Percentiles rank a stretch among this genome's conserved stretches.
phyloP scores from a whole-genome alignment of 2,888 invertebrate genomes.

The Lumbricus terrestris region DNA sequence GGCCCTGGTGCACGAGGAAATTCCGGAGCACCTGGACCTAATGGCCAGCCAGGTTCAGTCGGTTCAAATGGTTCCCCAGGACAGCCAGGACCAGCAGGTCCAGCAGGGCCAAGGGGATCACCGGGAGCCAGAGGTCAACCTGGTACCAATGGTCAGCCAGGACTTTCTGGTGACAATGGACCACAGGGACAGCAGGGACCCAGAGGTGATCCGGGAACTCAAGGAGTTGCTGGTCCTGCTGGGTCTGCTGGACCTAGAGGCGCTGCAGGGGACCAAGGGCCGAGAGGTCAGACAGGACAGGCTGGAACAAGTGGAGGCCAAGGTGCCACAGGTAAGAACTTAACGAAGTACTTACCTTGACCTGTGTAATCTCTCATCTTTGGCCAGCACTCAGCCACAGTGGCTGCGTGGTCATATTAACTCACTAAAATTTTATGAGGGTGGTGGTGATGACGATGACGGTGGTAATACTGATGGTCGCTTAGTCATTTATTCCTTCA shows the following conservation, averaged over 20 bases:
- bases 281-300: slow-evolving; percentile 24
- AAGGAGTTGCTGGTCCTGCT: slow-evolving; percentile 45
- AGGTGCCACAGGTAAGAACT: slow-evolving; percentile 17
- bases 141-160: slow-evolving; percentile 21
- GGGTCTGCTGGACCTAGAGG: slow-evolving; percentile 8
- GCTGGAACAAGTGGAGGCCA: slow-evolving; percentile 20
- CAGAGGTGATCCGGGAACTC: slow-evolving; percentile 22
- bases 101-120: slow-evolving; percentile 23
- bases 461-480: background rate
- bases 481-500: background rate
- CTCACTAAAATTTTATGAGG: no score
- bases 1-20: slow-evolving; percentile 20
- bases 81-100: slow-evolving; percentile 22
- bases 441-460: no score
- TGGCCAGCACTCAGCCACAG: no score
- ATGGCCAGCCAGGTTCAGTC: slow-evolving; percentile 23
- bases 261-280: slow-evolving; percentile 14
- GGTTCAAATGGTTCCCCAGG: slow-evolving; percentile 28
- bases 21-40: slow-evolving; percentile 25
- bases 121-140: slow-evolving; percentile 25
- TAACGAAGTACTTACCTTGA: no score
- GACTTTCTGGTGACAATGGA: slow-evolving; percentile 24
- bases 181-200: slow-evolving; percentile 23
- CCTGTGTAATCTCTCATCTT: no score
- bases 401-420: no score